A percentile compares a stretch with the other conserved stretches of the same genome.
Evolutionary conservation across 2,797 vertebrate genomes (phyloP).

Genomic region (Melanotaenia parkinsoni): DNA sequence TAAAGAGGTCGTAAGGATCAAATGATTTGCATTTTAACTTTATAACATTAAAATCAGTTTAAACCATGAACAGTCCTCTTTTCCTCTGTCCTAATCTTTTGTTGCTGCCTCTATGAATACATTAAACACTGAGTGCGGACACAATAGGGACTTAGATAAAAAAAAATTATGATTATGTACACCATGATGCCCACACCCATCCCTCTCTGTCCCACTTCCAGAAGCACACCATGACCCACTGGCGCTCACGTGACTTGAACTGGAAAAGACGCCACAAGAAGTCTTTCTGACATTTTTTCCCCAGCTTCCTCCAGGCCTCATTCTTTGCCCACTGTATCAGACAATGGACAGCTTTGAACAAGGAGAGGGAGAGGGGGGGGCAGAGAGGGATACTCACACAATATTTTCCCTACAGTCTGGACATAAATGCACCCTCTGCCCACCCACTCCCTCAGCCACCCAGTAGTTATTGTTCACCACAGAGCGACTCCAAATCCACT

Average conservation of each 20-base stretch:
- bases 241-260: conserved; percentile 54
- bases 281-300: conserved; percentile 56
- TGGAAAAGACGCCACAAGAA: conserved; percentile 12
- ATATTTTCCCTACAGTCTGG: conserved; percentile 46
- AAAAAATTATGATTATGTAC: background rate
- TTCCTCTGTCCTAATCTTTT: conserved; percentile 20
- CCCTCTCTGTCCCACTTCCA: conserved; percentile 67
- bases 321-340: conserved; percentile 62
- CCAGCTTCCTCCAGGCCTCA: conserved; percentile 56
- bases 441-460: conserved; percentile 32
- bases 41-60: background rate
- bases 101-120: conserved; percentile 45
- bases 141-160: conserved; percentile 51
- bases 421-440: conserved; percentile 12
- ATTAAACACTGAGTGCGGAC: conserved; percentile 34
- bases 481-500: conserved; percentile 48
- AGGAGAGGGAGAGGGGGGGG: conserved; percentile 25
- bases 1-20: background rate
- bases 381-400: conserved; percentile 46
- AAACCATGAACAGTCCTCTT: too few relatives aligned
- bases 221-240: conserved; percentile 35
- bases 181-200: conserved; percentile 29
- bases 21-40: background rate
- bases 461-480: conserved; percentile 52
- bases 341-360: conserved; percentile 66